Evolutionary conservation across 2,888 invertebrate species (phyloP), one percentile per base, ranked within the genome.

Genomic region (Watsonalla cultraria): DNA sequence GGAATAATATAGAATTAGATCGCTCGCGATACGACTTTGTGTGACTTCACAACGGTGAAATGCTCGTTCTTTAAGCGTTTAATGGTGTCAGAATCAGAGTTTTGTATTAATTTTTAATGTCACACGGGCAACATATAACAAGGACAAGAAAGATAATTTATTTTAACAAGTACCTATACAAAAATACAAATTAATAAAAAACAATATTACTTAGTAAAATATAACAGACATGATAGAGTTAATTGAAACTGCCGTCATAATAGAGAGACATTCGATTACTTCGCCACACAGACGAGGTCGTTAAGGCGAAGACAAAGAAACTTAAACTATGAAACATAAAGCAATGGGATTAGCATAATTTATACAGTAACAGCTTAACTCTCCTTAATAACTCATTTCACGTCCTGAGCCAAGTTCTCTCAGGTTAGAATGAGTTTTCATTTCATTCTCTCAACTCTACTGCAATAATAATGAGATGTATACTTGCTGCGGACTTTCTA

Each of bases 311-410:
- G 54, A 53, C 53, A 60, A 58, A 64, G 39, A 49, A 49, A 49
- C 37, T 49, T 39, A 49, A 49, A 61, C 61, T 63, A 55, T 57
- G 56, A 53, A 58, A 58, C 56, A 56, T 64, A 58, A 61, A 58
- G 58, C 65, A 63, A 51, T 50, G 48, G 56, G 14, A 64, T 64
- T 64, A 64, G 7, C 63, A 64, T 63, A 63, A 55, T 62, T 61
- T 54, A 51, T 15, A 53, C 61, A 51, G 52, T 51, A 64, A 54
- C 50, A 49, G 50, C 52, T 64, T 47, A 53, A 51, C 58, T 54
- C 53, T 52, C 37, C 54, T 57, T 54, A 65, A 68, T 61, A 60
- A 65, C 61, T 52, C 49, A 48, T 34, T 54, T 55, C 54, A 57
- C 54, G 56, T 60, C 51, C 54, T 51, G 55, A 15, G 46, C 56